Evolutionary conservation across 2,888 invertebrate genomes (phyloP).

Genomic region (Aphodius granarius): DNA sequence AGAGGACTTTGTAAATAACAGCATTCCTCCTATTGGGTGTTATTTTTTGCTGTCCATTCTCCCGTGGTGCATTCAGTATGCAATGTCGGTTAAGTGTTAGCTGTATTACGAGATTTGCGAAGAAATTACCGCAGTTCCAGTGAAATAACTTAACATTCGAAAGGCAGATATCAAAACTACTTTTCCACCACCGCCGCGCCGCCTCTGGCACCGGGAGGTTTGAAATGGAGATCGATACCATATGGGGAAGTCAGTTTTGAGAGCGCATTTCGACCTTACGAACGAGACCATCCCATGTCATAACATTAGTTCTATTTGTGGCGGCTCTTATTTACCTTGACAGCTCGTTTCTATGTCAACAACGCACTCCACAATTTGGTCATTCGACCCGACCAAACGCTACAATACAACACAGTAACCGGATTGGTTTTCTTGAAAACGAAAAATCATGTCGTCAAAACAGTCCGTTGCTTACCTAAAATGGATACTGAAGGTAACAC

Average conservation of each 20-base stretch:
- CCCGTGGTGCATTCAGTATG: background rate
- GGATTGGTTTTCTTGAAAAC: no score
- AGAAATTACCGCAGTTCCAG: background rate
- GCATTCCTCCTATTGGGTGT: background rate
- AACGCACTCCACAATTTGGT: background rate
- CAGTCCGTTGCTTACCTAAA: no score
- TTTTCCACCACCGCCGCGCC: background rate
- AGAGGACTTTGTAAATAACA: background rate
- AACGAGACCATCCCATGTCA: background rate
- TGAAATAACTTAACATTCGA: background rate
- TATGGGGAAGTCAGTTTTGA: constrained; percentile 11
- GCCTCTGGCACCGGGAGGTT: background rate
- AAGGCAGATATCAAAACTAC: background rate
- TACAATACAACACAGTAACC: no score
- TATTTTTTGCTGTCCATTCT: background rate
- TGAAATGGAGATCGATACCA: constrained; percentile 4
- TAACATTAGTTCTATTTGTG: background rate
- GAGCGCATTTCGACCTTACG: background rate
- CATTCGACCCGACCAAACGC: background rate
- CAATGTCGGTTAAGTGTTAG: background rate
- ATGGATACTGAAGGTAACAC: no score
- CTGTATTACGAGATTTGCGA: background rate
- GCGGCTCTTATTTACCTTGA: background rate
- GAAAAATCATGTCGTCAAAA: no score
- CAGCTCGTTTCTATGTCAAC: background rate